phyloP scores from a whole-genome alignment of 2,797 vertebrate genomes.

The Darevskia mixta region DNA sequence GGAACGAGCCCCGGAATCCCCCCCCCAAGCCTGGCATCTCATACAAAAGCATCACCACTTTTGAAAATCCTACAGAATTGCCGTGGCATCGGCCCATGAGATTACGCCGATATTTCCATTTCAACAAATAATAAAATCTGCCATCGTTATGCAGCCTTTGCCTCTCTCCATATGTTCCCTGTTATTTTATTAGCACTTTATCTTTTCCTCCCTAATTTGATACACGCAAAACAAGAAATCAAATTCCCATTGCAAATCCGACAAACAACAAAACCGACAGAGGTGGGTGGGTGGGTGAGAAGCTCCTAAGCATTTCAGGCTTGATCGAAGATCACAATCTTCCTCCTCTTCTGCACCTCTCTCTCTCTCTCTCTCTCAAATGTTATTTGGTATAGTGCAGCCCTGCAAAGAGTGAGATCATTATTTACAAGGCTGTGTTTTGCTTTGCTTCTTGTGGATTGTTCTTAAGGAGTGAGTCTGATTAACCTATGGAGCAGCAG shows the following conservation, averaged over 20 bases:
- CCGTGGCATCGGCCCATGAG: conserved; percentile 42
- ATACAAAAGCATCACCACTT: conserved; percentile 25
- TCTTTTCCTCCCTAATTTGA: conserved; percentile 40
- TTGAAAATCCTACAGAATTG: conserved; percentile 66
- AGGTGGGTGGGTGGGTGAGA: conserved; percentile 3
- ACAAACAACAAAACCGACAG: conserved; percentile 40
- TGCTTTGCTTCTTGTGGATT: not conserved
- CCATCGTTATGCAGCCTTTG: conserved; percentile 63
- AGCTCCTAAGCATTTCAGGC: conserved; percentile 16
- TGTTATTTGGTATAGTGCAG: conserved; percentile 2
- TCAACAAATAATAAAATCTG: conserved; percentile 68
- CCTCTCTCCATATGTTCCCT: conserved; percentile 59
- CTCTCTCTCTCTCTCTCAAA: not conserved
- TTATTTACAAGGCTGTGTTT: not conserved
- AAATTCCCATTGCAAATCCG: conserved; percentile 54
- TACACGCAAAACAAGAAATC: conserved; percentile 47
- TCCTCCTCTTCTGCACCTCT: not conserved
- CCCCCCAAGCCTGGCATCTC: conserved; percentile 1
- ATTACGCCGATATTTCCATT: conserved; percentile 65
- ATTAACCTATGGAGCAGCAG: too few relatives aligned
- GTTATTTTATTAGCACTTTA: conserved; percentile 63
- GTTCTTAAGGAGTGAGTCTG: too few relatives aligned
- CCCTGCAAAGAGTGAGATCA: not conserved
- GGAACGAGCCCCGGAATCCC: not conserved
- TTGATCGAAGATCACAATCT: conserved; percentile 58